A percentile compares a stretch with the other conserved stretches of the same genome.
These are phyloP conservation scores for Mechanitis messenoides DNA, from an alignment of 2,888 invertebrate species.

Conservation along the genomic window DNA sequence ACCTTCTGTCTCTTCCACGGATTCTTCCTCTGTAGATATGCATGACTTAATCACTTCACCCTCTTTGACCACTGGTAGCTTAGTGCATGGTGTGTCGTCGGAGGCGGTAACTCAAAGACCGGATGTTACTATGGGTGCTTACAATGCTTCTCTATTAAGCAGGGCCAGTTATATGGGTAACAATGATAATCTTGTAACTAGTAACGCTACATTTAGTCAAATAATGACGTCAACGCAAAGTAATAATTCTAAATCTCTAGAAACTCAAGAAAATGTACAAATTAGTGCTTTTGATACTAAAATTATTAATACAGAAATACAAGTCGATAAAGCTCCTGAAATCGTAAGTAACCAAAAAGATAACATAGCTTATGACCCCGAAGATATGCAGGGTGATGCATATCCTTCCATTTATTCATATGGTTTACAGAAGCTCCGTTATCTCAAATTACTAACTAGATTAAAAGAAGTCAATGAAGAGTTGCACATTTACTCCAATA, in stretches of 20 bases:
- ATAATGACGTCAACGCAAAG: constrained; percentile 20
- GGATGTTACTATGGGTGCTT: constrained; percentile 42
- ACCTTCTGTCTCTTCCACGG: constrained; percentile 57
- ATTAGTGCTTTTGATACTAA: constrained; percentile 22
- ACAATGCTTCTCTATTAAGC: constrained; percentile 53
- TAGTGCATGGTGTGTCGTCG: constrained; percentile 69
- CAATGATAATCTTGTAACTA: constrained; percentile 54
- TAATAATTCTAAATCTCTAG: constrained; percentile 19
- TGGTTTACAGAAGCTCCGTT: constrained; percentile 63
- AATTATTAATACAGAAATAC: constrained; percentile 31
- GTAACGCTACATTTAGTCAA: constrained; percentile 36
- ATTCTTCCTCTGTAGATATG: constrained; percentile 69
- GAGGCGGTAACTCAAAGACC: constrained; percentile 36
- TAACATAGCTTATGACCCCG: constrained; percentile 59
- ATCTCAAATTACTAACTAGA: constrained; percentile 55
- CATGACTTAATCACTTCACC: constrained; percentile 68
- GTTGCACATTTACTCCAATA: constrained; percentile 59
- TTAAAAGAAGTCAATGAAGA: constrained; percentile 59
- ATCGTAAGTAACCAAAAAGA: constrained; percentile 31
- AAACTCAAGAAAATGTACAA: constrained; percentile 23
- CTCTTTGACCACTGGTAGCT: constrained; percentile 61
- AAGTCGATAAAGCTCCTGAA: constrained; percentile 41
- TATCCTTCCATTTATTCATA: constrained; percentile 62
- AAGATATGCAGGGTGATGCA: constrained; percentile 64
- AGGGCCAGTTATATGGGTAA: constrained; percentile 45